A percentile compares a stretch with the other conserved stretches of the same genome.
Conservation (phyloP, 2,113 vertebrate genomes). For the Monarcha castaneiventris region DNA sequence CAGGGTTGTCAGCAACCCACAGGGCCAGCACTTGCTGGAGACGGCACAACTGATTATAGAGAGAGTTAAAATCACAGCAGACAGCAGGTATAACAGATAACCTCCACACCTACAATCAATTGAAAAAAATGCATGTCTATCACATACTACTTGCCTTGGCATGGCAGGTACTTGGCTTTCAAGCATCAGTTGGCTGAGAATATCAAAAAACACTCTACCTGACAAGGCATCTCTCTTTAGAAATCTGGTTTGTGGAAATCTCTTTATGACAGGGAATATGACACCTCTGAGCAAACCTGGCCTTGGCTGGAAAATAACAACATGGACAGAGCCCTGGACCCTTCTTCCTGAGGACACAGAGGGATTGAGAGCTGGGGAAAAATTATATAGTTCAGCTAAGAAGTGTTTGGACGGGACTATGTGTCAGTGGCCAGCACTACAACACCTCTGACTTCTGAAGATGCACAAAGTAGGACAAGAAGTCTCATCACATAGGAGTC, state of each 20-base stretch:
- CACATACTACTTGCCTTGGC: background rate
- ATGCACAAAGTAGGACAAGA: background rate
- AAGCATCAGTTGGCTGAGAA: conserved; percentile 7
- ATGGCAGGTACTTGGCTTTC: conserved; percentile 32
- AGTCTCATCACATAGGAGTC: background rate
- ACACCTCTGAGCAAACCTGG: background rate
- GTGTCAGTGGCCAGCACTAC: background rate
- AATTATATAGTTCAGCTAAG: background rate
- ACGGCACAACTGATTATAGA: background rate
- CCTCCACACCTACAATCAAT: background rate
- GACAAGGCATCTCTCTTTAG: background rate
- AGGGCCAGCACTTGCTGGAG: background rate
- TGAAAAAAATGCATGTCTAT: conserved; percentile 1
- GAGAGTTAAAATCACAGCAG: conserved; percentile 10
- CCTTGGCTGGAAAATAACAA: background rate
- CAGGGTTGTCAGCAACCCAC: background rate
- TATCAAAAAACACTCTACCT: background rate
- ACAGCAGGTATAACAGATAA: conserved; percentile 48
- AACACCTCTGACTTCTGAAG: background rate
- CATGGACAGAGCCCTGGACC: rapidly evolving
- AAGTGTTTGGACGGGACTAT: background rate
- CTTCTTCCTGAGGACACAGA: background rate
- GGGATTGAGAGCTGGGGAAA: background rate
- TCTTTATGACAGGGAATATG: background rate
- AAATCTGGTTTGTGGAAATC: background rate